Percentiles rank a stretch among this genome's conserved stretches.
Conservation (phyloP, 1,140 invertebrate genomes). For the Pemphigus obesinymphae region DNA sequence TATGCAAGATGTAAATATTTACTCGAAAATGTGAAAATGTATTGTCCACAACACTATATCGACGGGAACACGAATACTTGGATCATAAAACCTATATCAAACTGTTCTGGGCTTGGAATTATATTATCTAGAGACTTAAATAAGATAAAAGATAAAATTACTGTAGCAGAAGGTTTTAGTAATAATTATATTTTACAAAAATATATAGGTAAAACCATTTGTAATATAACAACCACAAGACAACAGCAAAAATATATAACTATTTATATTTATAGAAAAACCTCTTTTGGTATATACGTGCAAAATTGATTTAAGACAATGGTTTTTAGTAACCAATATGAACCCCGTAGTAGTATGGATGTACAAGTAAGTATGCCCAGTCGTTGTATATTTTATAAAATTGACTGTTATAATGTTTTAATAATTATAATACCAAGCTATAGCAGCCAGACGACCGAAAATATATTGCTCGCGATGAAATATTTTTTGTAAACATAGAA, state of each 20-base stretch:
- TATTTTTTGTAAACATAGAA: too few relatives aligned
- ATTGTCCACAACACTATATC: slow-evolving; percentile 74
- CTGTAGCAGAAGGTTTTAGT: slow-evolving; percentile 59
- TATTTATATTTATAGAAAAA: slow-evolving; percentile 57
- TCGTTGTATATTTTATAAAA: too few relatives aligned
- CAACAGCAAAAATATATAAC: not conserved
- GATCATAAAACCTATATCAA: slow-evolving; percentile 93
- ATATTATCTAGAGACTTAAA: slow-evolving; percentile 79
- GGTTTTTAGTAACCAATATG: slow-evolving; percentile 86
- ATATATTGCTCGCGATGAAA: too few relatives aligned
- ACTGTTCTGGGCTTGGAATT: slow-evolving; percentile 86
- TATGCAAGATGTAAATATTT: slow-evolving; percentile 28
- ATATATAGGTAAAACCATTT: slow-evolving; percentile 72
- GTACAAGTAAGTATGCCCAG: slow-evolving; percentile 73
- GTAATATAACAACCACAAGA: not conserved
- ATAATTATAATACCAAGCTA: too few relatives aligned
- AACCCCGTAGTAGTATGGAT: slow-evolving; percentile 90
- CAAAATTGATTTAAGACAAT: slow-evolving; percentile 90
- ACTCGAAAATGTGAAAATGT: not conserved
- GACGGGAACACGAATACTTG: slow-evolving; percentile 85
- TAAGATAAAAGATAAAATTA: slow-evolving; percentile 72
- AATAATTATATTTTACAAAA: slow-evolving; percentile 88
- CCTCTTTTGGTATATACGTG: slow-evolving; percentile 82
- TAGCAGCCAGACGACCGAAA: too few relatives aligned
- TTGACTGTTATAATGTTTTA: too few relatives aligned